Conservation (phyloP, 2,113 vertebrate genomes). For the Cromileptes altivelis region DNA sequence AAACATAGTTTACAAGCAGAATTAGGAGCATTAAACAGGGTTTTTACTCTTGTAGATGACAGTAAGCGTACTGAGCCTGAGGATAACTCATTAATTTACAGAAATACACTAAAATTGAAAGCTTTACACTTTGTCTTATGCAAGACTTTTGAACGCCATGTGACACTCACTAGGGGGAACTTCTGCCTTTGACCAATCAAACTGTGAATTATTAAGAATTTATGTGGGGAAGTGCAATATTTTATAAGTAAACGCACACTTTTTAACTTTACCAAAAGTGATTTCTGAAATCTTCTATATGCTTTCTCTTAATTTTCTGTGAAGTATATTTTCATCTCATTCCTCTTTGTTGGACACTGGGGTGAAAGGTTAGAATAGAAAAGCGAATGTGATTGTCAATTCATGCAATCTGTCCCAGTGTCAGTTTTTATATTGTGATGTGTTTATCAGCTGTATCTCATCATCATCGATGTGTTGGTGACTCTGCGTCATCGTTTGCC, state of each 20-base stretch:
- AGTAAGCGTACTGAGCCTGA: constrained; percentile 15
- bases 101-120: constrained; percentile 33
- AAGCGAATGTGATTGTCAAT: constrained; percentile 19
- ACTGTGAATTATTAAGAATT: constrained; percentile 78
- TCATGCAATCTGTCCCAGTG: not conserved
- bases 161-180: constrained; percentile 43
- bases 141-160: constrained; percentile 35
- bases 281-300: constrained; percentile 13
- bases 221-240: constrained; percentile 83
- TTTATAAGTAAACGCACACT: constrained; percentile 46
- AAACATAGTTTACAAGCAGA: not conserved
- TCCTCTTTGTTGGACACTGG: constrained; percentile 12
- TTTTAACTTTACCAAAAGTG: constrained; percentile 51
- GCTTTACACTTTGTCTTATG: constrained; percentile 64
- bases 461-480: constrained; percentile 30
- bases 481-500: constrained; percentile 44
- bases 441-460: constrained; percentile 23
- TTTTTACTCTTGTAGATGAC: constrained; percentile 23
- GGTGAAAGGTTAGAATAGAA: constrained; percentile 17
- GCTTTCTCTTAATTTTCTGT: constrained; percentile 14
- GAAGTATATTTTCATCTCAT: constrained; percentile 21
- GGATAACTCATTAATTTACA: constrained; percentile 10
- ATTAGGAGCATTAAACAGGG: not conserved
- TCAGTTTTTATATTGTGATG: constrained; percentile 10
- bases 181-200: constrained; percentile 71